These are phyloP conservation scores for Zaprionus kolodkinae DNA, from an alignment of 1,140 invertebrate genomes.

Conservation along the genomic window DNA sequence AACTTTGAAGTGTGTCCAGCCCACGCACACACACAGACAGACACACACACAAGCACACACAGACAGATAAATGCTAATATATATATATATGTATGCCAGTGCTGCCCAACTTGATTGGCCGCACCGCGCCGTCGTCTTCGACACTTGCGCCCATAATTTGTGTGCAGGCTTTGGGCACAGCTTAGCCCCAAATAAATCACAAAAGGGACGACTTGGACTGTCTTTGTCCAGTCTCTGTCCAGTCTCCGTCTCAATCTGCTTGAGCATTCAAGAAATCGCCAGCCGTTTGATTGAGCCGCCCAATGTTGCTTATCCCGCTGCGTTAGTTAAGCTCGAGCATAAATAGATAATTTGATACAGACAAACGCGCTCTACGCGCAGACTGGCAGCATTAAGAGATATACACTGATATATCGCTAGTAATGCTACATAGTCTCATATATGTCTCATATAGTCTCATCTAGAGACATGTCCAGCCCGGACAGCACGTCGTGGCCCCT, in stretches of 20 bases:
- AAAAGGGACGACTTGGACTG: constrained; percentile 48
- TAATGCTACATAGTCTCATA: background rate
- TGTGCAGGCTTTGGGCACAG: constrained; percentile 69
- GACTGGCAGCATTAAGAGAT: constrained; percentile 65
- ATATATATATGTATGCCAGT: too few relatives aligned
- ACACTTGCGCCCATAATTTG: constrained; percentile 66
- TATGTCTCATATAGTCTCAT: background rate
- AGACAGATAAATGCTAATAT: background rate
- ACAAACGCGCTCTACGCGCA: background rate
- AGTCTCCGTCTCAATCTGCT: constrained; percentile 30
- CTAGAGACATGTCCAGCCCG: background rate
- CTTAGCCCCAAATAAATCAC: constrained; percentile 79
- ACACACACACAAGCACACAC: too few relatives aligned
- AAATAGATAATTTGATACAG: constrained; percentile 74
- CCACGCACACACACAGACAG: constrained; percentile 1
- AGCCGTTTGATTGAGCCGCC: constrained; percentile 61
- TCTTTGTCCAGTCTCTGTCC: constrained; percentile 30
- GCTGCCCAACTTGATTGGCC: background rate
- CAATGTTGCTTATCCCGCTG: constrained; percentile 74
- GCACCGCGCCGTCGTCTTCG: constrained; percentile 7
- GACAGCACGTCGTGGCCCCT: constrained; percentile 1
- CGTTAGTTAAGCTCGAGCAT: constrained; percentile 65
- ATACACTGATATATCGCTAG: constrained; percentile 15
- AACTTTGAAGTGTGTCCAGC: constrained; percentile 43
- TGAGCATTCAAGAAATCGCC: constrained; percentile 65